Evolutionary conservation across 2,888 invertebrate genomes (phyloP).

Genomic region (Terebella lapidaria): DNA sequence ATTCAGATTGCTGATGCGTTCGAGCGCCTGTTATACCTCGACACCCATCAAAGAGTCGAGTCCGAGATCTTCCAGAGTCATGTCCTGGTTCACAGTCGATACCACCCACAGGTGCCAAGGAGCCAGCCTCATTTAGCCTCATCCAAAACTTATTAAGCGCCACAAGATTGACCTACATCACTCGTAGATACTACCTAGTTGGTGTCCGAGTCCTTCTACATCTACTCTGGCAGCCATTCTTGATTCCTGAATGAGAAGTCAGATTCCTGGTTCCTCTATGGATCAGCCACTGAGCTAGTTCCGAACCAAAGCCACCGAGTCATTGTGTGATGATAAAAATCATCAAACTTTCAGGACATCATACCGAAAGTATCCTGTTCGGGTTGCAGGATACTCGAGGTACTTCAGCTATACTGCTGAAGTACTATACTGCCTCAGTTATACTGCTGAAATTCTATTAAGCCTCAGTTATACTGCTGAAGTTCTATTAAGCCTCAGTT

Average conservation of each 20-base stretch:
- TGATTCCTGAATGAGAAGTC: slow-evolving; percentile 58
- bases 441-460: no score
- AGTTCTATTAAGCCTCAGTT: no score
- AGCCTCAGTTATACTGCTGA: no score
- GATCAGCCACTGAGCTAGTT: slow-evolving; percentile 2
- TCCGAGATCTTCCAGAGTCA: slow-evolving; percentile 72
- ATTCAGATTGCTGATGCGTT: slow-evolving; percentile 80
- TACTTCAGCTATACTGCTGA: no score
- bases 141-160: not conserved
- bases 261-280: no score
- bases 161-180: not conserved
- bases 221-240: slow-evolving; percentile 85
- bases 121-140: not conserved
- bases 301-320: slow-evolving; percentile 10
- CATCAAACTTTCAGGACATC: no score
- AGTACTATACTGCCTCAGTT: no score
- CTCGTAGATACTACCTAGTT: not conserved
- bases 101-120: slow-evolving; percentile 67
- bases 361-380: no score
- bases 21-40: slow-evolving; percentile 9
- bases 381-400: slow-evolving; percentile 2
- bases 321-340: no score
- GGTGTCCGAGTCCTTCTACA: no score
- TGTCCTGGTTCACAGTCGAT: slow-evolving; percentile 73
- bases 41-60: not conserved